A percentile compares a stretch with the other conserved stretches of the same genome.
phyloP scores from a whole-genome alignment of 1,140 invertebrate species.

The Temnothorax curvispinosus region DNA sequence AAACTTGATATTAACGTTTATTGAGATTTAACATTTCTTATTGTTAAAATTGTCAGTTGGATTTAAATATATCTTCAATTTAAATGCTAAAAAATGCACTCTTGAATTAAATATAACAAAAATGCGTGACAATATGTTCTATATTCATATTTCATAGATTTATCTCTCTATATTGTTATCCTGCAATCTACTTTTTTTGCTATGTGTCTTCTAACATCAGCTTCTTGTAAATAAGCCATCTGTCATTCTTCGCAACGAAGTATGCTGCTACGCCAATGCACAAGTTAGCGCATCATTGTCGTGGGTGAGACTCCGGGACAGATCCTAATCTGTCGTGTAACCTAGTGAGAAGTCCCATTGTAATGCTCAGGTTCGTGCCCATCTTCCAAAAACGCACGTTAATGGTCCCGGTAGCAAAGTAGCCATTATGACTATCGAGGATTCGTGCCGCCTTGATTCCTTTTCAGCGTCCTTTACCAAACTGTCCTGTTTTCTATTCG shows the following conservation, averaged over 20 bases:
- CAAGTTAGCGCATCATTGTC: slow-evolving; percentile 80
- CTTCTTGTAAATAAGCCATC: not conserved
- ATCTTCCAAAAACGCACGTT: slow-evolving; percentile 76
- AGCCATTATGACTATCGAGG: slow-evolving; percentile 64
- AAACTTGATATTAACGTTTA: not conserved
- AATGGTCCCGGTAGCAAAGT: slow-evolving; percentile 64
- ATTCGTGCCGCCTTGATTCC: slow-evolving; percentile 41
- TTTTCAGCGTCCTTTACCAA: slow-evolving; percentile 32
- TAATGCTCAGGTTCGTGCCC: slow-evolving; percentile 72
- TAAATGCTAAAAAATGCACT: not conserved
- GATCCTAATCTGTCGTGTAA: slow-evolving; percentile 80
- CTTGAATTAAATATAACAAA: not conserved
- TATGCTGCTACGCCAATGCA: slow-evolving; percentile 61
- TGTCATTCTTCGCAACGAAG: not conserved
- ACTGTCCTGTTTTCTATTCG: slow-evolving; percentile 59
- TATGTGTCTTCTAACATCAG: not conserved
- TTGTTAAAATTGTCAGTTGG: not conserved
- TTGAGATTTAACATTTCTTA: not conserved
- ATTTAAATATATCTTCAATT: not conserved
- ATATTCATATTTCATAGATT: not conserved
- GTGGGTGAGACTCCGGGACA: slow-evolving; percentile 75
- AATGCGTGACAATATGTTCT: not conserved
- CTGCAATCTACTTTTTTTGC: not conserved
- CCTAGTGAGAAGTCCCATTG: slow-evolving; percentile 69
- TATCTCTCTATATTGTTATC: not conserved